Base-by-base conservation (phyloP, 2,888 invertebrate genomes). In the Druceiella hillmani region DNA sequence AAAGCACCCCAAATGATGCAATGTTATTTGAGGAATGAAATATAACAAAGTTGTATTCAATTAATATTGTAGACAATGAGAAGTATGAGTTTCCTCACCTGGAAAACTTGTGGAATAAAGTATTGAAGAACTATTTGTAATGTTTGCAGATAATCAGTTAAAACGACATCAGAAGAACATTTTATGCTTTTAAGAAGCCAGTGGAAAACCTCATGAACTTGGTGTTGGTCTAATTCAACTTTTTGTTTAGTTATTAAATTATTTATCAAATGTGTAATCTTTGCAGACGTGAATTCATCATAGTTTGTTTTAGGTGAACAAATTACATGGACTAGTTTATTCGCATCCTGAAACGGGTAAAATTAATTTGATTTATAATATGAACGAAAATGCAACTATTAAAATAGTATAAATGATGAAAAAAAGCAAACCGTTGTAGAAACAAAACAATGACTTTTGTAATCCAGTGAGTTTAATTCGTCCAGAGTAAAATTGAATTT, bases 251-350 rank as follows among this genome's bases (percentile, higher is more conserved):
- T 69, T 24, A 78, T 45, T 11, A 81, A 58, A 46, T 68, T 74
- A 38, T 64, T 66, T 16, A 80, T 60, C 38, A 81, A 58, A 51
- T 73, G 71, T 47, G 78, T 76, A 41, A 73, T 66, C 62, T 79
- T 79, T 14, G 74, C 66, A 4, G 74, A 67, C 33, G 79, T 54
- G 37, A 66, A 62, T 33, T 68, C 66, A 54, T 80, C 78, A 17
- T 58, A 60, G 3, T 75, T 65, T 39, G 56, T 57, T 15, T 69
- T 57, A 45, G 62, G 63, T 15, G 57, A 45, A 45, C 64, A 66
- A 22, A 69, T 46, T 15, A 61, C 58, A 14, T 61, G 60, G 2
- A 67, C 43, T 38, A 68, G 50, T 3, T 57, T 50, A 17, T 53
- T 46, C 5, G 61, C 65, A 55, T 68, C 68, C 69, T 70, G 50